A percentile compares a stretch with the other conserved stretches of the same genome.
Evolutionary conservation across 2,888 invertebrate genomes (phyloP).

Genomic region (Tromatobia lineatoria): DNA sequence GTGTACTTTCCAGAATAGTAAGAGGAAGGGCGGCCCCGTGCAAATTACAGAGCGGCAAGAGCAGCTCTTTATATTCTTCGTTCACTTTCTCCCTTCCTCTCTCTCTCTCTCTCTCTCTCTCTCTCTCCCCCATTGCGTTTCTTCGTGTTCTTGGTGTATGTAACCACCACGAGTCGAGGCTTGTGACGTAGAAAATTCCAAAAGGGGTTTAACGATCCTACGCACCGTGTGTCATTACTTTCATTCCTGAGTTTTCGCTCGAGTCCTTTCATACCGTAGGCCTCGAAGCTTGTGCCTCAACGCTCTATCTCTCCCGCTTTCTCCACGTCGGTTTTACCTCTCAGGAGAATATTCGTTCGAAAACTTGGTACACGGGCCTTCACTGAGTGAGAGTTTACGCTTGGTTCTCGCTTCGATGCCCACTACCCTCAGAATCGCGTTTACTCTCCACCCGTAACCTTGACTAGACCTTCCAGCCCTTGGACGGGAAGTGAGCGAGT

Average conservation of each 20-base stretch:
- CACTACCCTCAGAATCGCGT: conserved; percentile 31
- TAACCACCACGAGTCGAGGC: conserved; percentile 26
- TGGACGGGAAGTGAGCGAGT: conserved; percentile 22
- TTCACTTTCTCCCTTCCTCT: conserved; percentile 25
- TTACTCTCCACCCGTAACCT: conserved; percentile 39
- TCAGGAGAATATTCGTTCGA: conserved; percentile 39
- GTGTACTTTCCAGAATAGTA: conserved; percentile 14
- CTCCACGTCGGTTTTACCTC: conserved; percentile 44
- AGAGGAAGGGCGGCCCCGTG: conserved; percentile 20
- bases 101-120: conserved; percentile 21
- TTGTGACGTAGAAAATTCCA: conserved; percentile 43
- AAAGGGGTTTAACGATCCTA: conserved; percentile 42
- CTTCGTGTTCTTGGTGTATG: background rate
- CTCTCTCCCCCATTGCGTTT: background rate
- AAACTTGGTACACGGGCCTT: conserved; percentile 53
- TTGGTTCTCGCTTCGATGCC: conserved; percentile 51
- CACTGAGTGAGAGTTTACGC: conserved; percentile 52
- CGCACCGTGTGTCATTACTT: conserved; percentile 21
- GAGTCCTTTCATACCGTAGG: conserved; percentile 7
- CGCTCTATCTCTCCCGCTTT: conserved; percentile 29
- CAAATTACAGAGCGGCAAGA: conserved; percentile 32
- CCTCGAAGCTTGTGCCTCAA: conserved; percentile 39
- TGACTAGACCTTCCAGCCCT: conserved; percentile 27
- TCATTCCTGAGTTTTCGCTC: conserved; percentile 10
- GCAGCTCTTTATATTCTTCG: conserved; percentile 37